Conservation (phyloP, 1,140 invertebrate genomes). For the Drosophila carrolli region DNA sequence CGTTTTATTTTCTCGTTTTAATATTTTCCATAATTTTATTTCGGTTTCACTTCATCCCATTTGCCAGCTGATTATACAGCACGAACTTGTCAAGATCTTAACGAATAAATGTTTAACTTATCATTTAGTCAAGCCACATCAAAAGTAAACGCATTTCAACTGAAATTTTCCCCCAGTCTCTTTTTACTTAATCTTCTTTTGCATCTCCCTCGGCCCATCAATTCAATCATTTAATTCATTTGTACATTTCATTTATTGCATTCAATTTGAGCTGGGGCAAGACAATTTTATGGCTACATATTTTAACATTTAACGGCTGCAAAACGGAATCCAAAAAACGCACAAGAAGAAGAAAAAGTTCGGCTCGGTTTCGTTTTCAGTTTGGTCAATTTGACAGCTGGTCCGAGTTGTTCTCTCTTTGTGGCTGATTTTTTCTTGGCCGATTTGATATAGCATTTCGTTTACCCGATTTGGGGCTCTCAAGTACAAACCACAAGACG, state of each 20-base stretch:
- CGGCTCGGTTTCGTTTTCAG: constrained; percentile 63
- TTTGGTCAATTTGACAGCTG: constrained; percentile 72
- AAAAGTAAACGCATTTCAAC: constrained; percentile 38
- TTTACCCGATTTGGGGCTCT: constrained; percentile 73
- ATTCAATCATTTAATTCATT: constrained; percentile 63
- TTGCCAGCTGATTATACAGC: constrained; percentile 31
- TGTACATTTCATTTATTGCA: constrained; percentile 70
- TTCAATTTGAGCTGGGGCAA: constrained; percentile 53
- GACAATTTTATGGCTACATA: constrained; percentile 76
- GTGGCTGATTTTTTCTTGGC: constrained; percentile 20
- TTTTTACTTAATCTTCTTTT: constrained; percentile 14
- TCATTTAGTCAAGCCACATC: constrained; percentile 24
- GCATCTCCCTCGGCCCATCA: constrained; percentile 11
- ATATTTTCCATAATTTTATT: constrained; percentile 7
- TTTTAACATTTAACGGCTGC: constrained; percentile 60
- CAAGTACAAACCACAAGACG: constrained; percentile 81
- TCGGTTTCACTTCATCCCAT: constrained; percentile 17
- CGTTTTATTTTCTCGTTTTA: background rate
- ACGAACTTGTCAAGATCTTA: constrained; percentile 13
- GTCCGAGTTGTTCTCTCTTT: constrained; percentile 31
- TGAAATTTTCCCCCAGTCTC: constrained; percentile 7
- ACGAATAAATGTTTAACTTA: constrained; percentile 52
- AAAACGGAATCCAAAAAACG: constrained; percentile 14
- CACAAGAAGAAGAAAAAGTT: constrained; percentile 38
- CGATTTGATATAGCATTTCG: constrained; percentile 67